phyloP scores from a whole-genome alignment of 2,113 vertebrate genomes.

The Trichechus manatus region DNA sequence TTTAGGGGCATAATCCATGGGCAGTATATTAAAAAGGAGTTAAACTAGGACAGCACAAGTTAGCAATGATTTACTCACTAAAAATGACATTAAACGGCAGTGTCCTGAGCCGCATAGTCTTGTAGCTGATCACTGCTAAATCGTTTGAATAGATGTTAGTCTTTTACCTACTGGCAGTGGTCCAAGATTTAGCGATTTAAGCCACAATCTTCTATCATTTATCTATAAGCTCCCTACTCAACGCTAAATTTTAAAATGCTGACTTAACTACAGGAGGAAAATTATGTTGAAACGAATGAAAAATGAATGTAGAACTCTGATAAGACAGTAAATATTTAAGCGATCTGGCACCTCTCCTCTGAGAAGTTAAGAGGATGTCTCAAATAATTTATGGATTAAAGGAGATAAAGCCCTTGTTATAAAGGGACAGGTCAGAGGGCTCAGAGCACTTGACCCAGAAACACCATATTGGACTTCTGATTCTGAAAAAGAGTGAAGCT shows the following conservation, averaged over 20 bases:
- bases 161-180: slow-evolving; percentile 85
- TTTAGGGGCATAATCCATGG: slow-evolving; percentile 79
- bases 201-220: slow-evolving; percentile 84
- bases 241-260: slow-evolving; percentile 85
- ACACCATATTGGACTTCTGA: slow-evolving; percentile 80
- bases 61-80: slow-evolving; percentile 81
- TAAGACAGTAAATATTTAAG: slow-evolving; percentile 81
- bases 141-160: slow-evolving; percentile 82
- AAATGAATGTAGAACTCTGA: slow-evolving; percentile 73
- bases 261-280: slow-evolving; percentile 79
- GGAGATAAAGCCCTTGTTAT: slow-evolving; percentile 73
- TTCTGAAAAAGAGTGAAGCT: slow-evolving; percentile 79
- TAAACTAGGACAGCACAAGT: slow-evolving; percentile 77
- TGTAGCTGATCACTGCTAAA: slow-evolving; percentile 83
- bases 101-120: slow-evolving; percentile 82
- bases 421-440: slow-evolving; percentile 75
- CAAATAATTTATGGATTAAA: slow-evolving; percentile 79
- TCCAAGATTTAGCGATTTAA: slow-evolving; percentile 84
- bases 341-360: slow-evolving; percentile 78
- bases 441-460: slow-evolving; percentile 75
- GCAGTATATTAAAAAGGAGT: slow-evolving; percentile 81
- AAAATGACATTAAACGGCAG: slow-evolving; percentile 77
- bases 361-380: slow-evolving; percentile 81
- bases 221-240: slow-evolving; percentile 79
- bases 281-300: slow-evolving; percentile 75